Evolutionary conservation across 2,888 invertebrate species (phyloP).

Genomic region (Hymenopus coronatus): DNA sequence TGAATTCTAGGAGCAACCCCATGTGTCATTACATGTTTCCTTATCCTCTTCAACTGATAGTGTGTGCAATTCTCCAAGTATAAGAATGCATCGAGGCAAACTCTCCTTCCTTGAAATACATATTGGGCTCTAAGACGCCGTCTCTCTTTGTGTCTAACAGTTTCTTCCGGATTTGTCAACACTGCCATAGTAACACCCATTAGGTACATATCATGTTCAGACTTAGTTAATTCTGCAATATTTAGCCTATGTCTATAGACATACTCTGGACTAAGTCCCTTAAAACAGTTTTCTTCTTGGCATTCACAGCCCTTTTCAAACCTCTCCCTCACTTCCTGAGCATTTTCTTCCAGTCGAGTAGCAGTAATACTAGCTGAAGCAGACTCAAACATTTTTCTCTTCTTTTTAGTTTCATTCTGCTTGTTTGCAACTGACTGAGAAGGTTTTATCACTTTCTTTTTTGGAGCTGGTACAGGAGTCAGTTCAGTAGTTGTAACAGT

Average conservation of each 20-base stretch:
- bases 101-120: slow-evolving; percentile 73
- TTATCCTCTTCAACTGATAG: slow-evolving; percentile 72
- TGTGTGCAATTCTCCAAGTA: slow-evolving; percentile 78
- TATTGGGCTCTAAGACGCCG: slow-evolving; percentile 71
- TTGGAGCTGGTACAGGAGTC: neutral
- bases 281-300: slow-evolving; percentile 71
- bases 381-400: neutral
- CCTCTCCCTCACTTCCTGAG: slow-evolving; percentile 64
- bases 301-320: slow-evolving; percentile 73
- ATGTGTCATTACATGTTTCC: slow-evolving; percentile 75
- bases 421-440: neutral
- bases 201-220: slow-evolving; percentile 79
- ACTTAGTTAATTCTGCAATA: slow-evolving; percentile 75
- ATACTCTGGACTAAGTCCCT: slow-evolving; percentile 69
- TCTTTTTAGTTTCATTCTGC: slow-evolving; percentile 3
- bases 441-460: neutral
- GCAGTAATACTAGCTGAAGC: neutral
- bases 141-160: slow-evolving; percentile 68
- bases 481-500: neutral
- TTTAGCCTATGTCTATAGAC: slow-evolving; percentile 74
- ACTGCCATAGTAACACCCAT: slow-evolving; percentile 85
- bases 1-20: slow-evolving; percentile 76
- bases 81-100: slow-evolving; percentile 74
- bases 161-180: slow-evolving; percentile 67
- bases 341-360: slow-evolving; percentile 64